phyloP scores from a whole-genome alignment of 53 echinoderm and acorn worm genomes.

The Hippasteria phrygiana region DNA sequence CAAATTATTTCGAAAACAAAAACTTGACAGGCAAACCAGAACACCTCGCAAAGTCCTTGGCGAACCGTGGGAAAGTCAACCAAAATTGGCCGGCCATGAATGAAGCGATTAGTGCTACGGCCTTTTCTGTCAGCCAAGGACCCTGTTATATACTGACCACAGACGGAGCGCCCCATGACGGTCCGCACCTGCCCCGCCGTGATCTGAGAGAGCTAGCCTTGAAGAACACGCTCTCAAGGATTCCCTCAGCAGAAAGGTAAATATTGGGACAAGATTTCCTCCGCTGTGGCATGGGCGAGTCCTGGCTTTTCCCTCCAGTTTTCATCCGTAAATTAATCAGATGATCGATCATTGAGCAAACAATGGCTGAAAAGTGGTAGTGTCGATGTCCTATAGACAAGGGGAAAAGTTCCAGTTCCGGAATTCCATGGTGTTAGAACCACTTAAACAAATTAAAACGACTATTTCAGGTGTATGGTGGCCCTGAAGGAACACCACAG shows the following conservation, averaged over 20 bases:
- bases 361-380: background rate
- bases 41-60: conserved; percentile 3
- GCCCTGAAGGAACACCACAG: too few relatives aligned
- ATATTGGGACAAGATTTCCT: conserved; percentile 33
- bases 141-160: background rate
- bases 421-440: too few relatives aligned
- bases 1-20: background rate
- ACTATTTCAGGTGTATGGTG: too few relatives aligned
- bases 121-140: background rate
- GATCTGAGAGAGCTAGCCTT: conserved; percentile 12
- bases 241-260: conserved; percentile 12
- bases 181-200: conserved; percentile 10
- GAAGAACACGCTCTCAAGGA: background rate
- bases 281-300: background rate
- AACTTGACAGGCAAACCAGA: conserved; percentile 19
- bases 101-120: background rate
- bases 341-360: background rate
- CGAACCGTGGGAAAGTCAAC: conserved; percentile 60
- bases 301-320: background rate
- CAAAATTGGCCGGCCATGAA: background rate
- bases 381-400: too few relatives aligned
- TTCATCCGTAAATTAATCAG: background rate
- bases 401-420: too few relatives aligned
- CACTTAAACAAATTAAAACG: too few relatives aligned
- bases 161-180: background rate